Evolutionary conservation across 2,888 invertebrate species (phyloP), one percentile per base, ranked within the genome.

Genomic region (Pediacus dermestoides): DNA sequence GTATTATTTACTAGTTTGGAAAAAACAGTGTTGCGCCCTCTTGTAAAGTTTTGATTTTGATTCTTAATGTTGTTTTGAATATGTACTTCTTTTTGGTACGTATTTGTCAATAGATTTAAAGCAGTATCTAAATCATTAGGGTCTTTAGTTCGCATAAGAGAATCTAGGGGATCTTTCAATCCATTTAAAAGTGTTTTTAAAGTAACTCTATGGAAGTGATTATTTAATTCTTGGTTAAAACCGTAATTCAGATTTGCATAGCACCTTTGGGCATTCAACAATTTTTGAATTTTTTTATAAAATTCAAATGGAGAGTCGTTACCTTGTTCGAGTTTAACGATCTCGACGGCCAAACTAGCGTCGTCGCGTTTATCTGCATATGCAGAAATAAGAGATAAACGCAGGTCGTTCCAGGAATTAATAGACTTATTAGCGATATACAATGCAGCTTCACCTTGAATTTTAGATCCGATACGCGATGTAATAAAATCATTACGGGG

Each of bases 71-170:
- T 4, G n/a, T 23, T 23, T n/a, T 23, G 23, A 9, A 10, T 4
- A n/a, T 23, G n/a, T n/a, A 23, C 10, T n/a, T 23, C 23, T 10
- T 23, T 30, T 30, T 36, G 36, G 14, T 28, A 36, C 11, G 28
- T 30, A 22, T 36, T 36, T 14, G 36, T 30, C 3, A 30, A 22
- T 11, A 36, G 3, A 12, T 30, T 30, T 30, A 30, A 30, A 14
- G 30, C 30, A 21, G 14, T 27, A 13, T 36, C 30, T 13, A 36
- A 30, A 22, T 30, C 16, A 10, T 1, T 15, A 2, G 36, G 36
- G 21, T 36, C 30, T 30, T 36, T 36, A 8, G 30, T 36, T 13
- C 22, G 30, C 30, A 36, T 36, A 3, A 36, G 16, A 12, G 30
- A 28, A 21, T 15, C 36, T 16, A 36, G 21, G 4, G 34, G 25